Evolutionary conservation across 2,888 invertebrate genomes (phyloP), one percentile per base, ranked within the genome.

Genomic region (Drosophila nigricruria): DNA sequence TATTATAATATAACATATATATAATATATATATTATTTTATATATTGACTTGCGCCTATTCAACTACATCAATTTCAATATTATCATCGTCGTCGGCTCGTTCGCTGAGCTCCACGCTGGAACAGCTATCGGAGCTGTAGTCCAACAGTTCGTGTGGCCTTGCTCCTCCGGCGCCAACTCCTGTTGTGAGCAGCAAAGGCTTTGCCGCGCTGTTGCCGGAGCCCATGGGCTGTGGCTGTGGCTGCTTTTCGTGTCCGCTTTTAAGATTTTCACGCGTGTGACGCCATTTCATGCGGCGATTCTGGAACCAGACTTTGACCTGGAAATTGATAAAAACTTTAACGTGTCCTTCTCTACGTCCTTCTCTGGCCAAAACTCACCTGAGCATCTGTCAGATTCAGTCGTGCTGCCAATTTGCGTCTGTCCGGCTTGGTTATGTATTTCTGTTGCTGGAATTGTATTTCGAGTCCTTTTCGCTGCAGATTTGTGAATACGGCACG

Each of bases 391-490:
- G 98, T 98, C 10, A 98, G 95, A 60, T 98, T 98, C 34, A 98
- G 93, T 14, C 97, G 97, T 5, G 97, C 97, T 0, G 98, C 98
- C 70, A 98, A 93, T 92, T 98, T 98, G 81, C 98, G 94, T 91
- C 98, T 94, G 90, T 98, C 98, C 0, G 98, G 98, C 92, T 98
- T 98, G 0, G 98, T 98, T 73, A 98, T 98, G 91, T 98, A 98
- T 92, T 98, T 98, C 92, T 98, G 98, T 78, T 98, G 95, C 90
- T 97, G 97, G 92, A 98, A 98, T 82, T 98, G 94, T 79, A 97
- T 95, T 93, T 98, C 98, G 62, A 98, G 93, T 0, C 98, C 98
- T 92, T 98, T 98, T n/a, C 98, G 93, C 92, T 98, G 98, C 4
- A 98, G 94, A 91, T 98, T 97, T 90, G 98, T 98, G 92, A 98